Evolutionary conservation across 2,797 vertebrate genomes (phyloP), one percentile per base, ranked within the genome.

Genomic region (Kryptolebias ocellatus): DNA sequence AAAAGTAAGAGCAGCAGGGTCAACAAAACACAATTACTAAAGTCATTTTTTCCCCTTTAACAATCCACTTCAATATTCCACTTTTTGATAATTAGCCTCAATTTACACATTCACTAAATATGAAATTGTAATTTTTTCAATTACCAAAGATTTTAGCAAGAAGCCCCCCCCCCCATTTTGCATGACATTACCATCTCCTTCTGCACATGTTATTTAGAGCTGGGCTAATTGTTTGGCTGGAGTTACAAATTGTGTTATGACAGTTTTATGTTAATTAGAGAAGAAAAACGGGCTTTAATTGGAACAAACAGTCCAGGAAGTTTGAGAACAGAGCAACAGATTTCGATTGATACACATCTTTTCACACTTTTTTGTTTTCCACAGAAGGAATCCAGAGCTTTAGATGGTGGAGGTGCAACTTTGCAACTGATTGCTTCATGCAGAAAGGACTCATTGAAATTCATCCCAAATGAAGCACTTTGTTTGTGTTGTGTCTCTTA

Each of bases 311-410:
- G 71, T 62, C 50, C 39, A 18, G 84, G 73, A 68, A 75, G 55
- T 53, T 46, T 45, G 15, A 28, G 56, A 45, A 27, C 7, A 20
- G 3, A 45, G 5, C 42, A 16, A 27, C 55, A 67, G 59, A 69
- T 80, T n/a, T 7, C 54, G 60, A 88, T 86, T 76, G 87, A 86
- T 88, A 80, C 70, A 63, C 52, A 70, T 56, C 18, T 56, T 69
- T 78, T 83, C 73, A 57, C 55, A 52, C 71, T 65, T 44, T 37
- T 56, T 47, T 34, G 11, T 62, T 67, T 64, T 55, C 81, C 60
- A 56, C 68, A 24, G 55, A 44, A 57, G 76, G 71, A 63, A 58
- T 47, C 54, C 51, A 11, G 52, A 53, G 54, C 67, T 62, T 45
- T 53, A 15, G 9, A 66, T 74, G 70, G 67, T 76, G 14, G 39